Percentiles rank a stretch among this genome's conserved stretches.
These are phyloP conservation scores for Gastrophysa polygoni DNA, from an alignment of 2,888 invertebrate species.

Conservation along the genomic window DNA sequence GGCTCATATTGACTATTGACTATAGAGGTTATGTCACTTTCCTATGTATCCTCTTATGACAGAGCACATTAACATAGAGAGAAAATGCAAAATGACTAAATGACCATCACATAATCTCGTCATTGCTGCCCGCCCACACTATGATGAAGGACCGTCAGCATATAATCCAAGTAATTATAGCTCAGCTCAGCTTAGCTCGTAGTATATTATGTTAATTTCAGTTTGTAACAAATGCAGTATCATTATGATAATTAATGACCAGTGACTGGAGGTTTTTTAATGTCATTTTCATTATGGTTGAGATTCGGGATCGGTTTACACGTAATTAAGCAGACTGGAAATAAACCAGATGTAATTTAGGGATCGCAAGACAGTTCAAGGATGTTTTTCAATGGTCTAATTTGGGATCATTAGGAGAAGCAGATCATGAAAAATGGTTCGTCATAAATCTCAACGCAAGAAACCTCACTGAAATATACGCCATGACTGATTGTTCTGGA, in stretches of 20 bases:
- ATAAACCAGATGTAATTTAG: conserved; percentile 30
- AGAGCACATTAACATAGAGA: no score
- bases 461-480: neutral
- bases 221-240: conserved; percentile 52
- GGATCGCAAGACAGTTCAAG: conserved; percentile 27
- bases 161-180: conserved; percentile 48
- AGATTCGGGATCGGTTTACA: conserved; percentile 24
- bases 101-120: no score
- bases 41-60: no score
- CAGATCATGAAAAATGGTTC: conserved; percentile 22
- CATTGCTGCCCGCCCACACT: conserved; percentile 9
- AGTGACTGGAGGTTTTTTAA: conserved; percentile 43
- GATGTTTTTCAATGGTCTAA: conserved; percentile 30
- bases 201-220: conserved; percentile 55
- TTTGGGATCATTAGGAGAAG: conserved; percentile 30
- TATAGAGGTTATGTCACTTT: no score
- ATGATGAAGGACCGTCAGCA: conserved; percentile 14
- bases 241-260: conserved; percentile 53
- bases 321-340: conserved; percentile 31
- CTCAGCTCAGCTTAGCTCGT: conserved; percentile 51
- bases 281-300: conserved; percentile 36
- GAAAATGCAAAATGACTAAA: no score
- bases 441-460: conserved; percentile 25
- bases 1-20: no score
- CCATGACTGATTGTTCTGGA: neutral